A percentile compares a stretch with the other conserved stretches of the same genome.
phyloP scores from a whole-genome alignment of 2,797 vertebrate species.

The Poliocrania exsul region DNA sequence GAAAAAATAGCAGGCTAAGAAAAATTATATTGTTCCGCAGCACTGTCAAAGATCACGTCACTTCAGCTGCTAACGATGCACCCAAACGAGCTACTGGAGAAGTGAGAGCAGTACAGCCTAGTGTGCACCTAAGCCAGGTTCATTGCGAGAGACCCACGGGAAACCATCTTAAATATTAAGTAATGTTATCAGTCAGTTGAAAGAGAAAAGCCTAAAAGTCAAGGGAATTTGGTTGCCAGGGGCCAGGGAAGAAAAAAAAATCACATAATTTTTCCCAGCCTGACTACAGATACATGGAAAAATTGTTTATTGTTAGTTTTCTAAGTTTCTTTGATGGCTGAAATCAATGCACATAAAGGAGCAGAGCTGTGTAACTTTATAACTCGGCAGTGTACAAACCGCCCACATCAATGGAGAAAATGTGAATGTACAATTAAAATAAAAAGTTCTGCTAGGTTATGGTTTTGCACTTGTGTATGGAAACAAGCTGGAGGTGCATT shows the following conservation, averaged over 20 bases:
- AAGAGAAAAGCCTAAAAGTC: background rate
- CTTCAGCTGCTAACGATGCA: accelerated
- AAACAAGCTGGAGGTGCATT: background rate
- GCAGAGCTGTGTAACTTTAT: background rate
- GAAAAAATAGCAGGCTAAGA: background rate
- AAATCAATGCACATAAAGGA: background rate
- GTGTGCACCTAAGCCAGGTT: background rate
- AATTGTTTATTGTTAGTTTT: background rate
- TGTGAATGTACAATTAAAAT: conserved; percentile 19
- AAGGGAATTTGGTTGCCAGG: background rate
- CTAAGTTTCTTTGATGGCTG: background rate
- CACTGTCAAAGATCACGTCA: background rate
- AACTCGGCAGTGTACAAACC: background rate
- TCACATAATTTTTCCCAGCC: background rate
- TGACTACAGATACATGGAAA: background rate
- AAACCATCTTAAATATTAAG: background rate
- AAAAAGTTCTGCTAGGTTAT: conserved; percentile 49
- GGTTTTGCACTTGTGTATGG: conserved; percentile 20
- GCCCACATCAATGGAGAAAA: background rate
- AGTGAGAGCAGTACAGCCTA: background rate
- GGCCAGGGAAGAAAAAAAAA: background rate
- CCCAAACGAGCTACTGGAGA: background rate
- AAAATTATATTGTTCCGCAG: background rate
- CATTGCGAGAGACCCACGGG: background rate
- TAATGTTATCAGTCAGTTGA: background rate